phyloP scores from a whole-genome alignment of 2,888 invertebrate genomes.

The Plebejus anna region DNA sequence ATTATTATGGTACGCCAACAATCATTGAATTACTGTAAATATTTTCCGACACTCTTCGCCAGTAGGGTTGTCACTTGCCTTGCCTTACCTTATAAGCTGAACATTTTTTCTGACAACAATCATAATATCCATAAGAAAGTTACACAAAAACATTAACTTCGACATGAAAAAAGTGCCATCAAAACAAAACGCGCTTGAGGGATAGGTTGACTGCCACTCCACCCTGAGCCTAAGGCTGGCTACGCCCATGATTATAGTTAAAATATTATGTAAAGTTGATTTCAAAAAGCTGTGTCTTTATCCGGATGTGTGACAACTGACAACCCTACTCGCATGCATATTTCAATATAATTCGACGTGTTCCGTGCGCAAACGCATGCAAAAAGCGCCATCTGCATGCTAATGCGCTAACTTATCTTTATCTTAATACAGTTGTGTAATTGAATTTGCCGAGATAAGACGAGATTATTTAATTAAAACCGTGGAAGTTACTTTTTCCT shows the following conservation, averaged over 20 bases:
- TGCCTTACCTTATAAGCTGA: too few species aligned
- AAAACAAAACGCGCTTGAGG: too few species aligned
- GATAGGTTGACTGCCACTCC: too few species aligned
- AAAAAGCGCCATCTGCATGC: constrained; percentile 35
- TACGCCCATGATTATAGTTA: too few species aligned
- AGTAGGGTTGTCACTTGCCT: neutral
- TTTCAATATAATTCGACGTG: constrained; percentile 33
- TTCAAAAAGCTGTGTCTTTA: neutral
- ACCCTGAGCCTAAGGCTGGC: too few species aligned
- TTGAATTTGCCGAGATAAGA: constrained; percentile 19
- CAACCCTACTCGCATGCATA: constrained; percentile 9
- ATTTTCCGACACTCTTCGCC: neutral
- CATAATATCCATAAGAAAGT: too few species aligned
- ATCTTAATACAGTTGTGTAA: constrained; percentile 35
- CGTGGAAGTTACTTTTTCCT: constrained; percentile 15
- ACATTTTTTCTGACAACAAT: too few species aligned
- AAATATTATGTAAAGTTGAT: too few species aligned
- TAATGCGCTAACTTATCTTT: constrained; percentile 36
- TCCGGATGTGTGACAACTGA: neutral
- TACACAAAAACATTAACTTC: too few species aligned
- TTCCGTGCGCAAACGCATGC: constrained; percentile 38
- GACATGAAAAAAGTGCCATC: too few species aligned
- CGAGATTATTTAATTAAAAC: constrained; percentile 26
- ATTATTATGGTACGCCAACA: constrained; percentile 19
- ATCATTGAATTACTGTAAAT: constrained; percentile 24